Evolutionary conservation across 2,113 vertebrate species (phyloP).

Genomic region (Cinclus mexicanus): DNA sequence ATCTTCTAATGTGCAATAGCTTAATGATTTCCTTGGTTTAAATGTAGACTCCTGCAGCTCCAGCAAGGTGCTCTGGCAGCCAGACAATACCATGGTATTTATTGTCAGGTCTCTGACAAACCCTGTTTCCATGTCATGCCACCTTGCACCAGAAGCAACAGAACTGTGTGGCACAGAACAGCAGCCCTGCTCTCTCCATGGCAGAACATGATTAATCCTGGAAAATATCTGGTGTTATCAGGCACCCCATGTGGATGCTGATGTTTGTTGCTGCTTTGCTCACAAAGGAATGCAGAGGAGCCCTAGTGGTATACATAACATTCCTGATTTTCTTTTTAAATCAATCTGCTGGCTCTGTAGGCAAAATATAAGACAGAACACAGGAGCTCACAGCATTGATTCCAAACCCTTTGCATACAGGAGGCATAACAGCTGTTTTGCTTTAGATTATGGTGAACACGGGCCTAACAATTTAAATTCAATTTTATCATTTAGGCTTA

Average conservation of each 20-base stretch:
- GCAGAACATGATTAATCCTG: not conserved
- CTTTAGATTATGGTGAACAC: not conserved
- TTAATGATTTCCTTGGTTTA: not conserved
- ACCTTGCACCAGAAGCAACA: not conserved
- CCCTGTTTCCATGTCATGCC: not conserved
- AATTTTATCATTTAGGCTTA: not conserved
- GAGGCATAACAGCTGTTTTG: not conserved
- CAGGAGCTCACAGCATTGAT: not conserved
- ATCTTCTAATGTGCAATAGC: not conserved
- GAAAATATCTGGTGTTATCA: not conserved
- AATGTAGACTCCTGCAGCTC: not conserved
- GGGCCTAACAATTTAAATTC: not conserved
- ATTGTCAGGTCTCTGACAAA: not conserved
- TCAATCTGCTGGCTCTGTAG: not conserved
- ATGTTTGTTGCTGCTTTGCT: not conserved
- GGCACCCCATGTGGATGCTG: not conserved
- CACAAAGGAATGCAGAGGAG: not conserved
- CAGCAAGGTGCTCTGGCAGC: not conserved
- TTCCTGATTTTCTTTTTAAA: not conserved
- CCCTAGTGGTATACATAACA: not conserved
- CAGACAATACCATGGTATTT: not conserved
- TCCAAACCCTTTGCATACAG: not conserved
- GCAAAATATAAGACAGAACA: not conserved
- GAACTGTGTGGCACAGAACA: fast-evolving
- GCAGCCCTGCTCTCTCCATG: not conserved